Evolutionary conservation across 2,888 invertebrate species (phyloP).

Genomic region (Onthophagus sagittarius): DNA sequence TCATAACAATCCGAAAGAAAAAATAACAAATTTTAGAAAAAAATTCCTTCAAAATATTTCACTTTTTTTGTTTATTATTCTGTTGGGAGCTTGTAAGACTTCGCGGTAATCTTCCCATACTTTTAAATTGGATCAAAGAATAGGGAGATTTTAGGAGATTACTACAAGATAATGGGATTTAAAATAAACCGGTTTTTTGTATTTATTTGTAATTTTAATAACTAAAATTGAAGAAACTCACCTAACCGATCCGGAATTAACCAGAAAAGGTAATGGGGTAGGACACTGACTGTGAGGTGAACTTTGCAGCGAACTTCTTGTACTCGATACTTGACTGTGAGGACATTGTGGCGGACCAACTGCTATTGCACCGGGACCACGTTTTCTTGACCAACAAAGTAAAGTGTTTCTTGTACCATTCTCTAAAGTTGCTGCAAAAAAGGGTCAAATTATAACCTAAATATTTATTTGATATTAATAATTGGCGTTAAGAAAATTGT

Average conservation of each 20-base stretch:
- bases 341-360: slow-evolving; percentile 67
- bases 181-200: neutral
- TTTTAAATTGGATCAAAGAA: too few relatives aligned
- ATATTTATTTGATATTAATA: too few relatives aligned
- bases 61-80: too few relatives aligned
- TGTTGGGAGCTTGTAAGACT: too few relatives aligned
- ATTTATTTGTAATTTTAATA: slow-evolving; percentile 9
- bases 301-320: slow-evolving; percentile 61
- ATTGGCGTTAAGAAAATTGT: too few relatives aligned
- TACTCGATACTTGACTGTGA: slow-evolving; percentile 66
- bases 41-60: too few relatives aligned
- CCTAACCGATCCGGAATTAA: slow-evolving; percentile 69
- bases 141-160: too few relatives aligned
- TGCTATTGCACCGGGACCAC: slow-evolving; percentile 46
- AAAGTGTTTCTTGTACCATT: slow-evolving; percentile 39
- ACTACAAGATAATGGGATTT: neutral
- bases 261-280: slow-evolving; percentile 71
- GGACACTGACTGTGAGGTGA: slow-evolving; percentile 67
- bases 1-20: too few relatives aligned
- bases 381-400: slow-evolving; percentile 46
- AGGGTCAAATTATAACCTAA: too few relatives aligned
- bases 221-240: slow-evolving; percentile 44
- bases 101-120: too few relatives aligned
- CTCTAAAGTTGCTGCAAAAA: slow-evolving; percentile 44
- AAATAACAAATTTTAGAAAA: too few relatives aligned